A percentile compares a stretch with the other conserved stretches of the same genome.
Evolutionary conservation across 1,140 invertebrate species (phyloP).

Genomic region (Lerema accius): DNA sequence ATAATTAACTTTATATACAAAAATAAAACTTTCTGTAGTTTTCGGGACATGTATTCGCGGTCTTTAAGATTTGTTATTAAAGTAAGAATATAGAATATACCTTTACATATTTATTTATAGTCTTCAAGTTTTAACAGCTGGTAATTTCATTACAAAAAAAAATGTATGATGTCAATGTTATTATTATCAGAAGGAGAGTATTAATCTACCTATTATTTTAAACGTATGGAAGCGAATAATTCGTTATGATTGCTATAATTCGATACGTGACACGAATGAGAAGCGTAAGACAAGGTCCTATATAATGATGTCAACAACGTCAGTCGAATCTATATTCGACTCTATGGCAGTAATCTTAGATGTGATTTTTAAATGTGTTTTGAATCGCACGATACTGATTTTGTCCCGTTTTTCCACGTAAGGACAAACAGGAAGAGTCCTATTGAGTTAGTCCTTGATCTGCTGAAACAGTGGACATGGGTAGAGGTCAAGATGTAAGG

Average conservation of each 20-base stretch:
- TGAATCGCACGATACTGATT: conserved; percentile 36
- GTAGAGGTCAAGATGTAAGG: conserved; percentile 14
- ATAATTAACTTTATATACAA: too few relatives aligned
- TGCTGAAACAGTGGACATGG: conserved; percentile 51
- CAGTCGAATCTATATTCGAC: conserved; percentile 29
- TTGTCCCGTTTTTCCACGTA: conserved; percentile 56
- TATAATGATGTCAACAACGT: conserved; percentile 31
- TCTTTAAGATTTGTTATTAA: too few relatives aligned
- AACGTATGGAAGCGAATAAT: conserved; percentile 54
- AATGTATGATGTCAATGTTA: conserved; percentile 8
- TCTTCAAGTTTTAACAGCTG: too few relatives aligned
- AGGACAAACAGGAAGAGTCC: conserved; percentile 73
- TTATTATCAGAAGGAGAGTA: conserved; percentile 8
- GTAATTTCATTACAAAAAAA: conserved; percentile 2
- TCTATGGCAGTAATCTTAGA: conserved; percentile 38
- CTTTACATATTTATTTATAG: too few relatives aligned
- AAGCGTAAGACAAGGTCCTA: conserved; percentile 54
- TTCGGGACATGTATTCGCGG: too few relatives aligned
- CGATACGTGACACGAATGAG: conserved; percentile 61
- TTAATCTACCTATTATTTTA: conserved; percentile 44
- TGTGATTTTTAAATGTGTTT: conserved; percentile 32
- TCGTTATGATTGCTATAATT: conserved; percentile 68
- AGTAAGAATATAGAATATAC: too few relatives aligned
- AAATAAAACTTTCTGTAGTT: too few relatives aligned
- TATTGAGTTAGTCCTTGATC: conserved; percentile 66